A percentile compares a stretch with the other conserved stretches of the same genome.
Conservation (phyloP, 1,140 invertebrate species). For the Andricus grossulariae region DNA sequence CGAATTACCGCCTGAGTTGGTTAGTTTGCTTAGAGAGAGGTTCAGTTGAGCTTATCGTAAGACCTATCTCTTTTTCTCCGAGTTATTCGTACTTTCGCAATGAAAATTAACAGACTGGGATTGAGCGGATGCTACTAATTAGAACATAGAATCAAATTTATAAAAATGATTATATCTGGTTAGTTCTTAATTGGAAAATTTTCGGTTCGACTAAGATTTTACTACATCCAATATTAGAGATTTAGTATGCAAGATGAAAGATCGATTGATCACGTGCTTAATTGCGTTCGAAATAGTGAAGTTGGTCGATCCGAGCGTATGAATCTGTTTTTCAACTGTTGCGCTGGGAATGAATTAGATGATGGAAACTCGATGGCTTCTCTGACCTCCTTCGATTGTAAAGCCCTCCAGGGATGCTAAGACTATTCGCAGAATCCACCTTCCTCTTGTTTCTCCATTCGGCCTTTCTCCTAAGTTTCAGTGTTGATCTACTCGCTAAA, state of each 20-base stretch:
- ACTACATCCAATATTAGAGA: too few species aligned
- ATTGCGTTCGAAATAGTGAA: background rate
- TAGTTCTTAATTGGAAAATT: too few species aligned
- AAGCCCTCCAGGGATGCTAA: slow-evolving; percentile 46
- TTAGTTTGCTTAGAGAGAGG: slow-evolving; percentile 49
- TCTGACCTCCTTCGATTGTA: slow-evolving; percentile 42
- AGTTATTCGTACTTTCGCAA: background rate
- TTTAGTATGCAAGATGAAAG: background rate
- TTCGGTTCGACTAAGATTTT: too few species aligned
- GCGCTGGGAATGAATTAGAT: slow-evolving; percentile 26
- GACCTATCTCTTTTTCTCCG: background rate
- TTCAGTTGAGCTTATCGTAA: slow-evolving; percentile 48
- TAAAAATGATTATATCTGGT: too few species aligned
- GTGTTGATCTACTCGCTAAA: slow-evolving; percentile 11
- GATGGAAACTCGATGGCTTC: slow-evolving; percentile 32
- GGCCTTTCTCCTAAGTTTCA: background rate
- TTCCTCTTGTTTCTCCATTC: slow-evolving; percentile 3
- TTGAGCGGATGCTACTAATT: too few species aligned
- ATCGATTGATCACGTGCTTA: background rate
- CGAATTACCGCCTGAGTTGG: slow-evolving; percentile 61
- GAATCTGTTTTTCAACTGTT: slow-evolving; percentile 18
- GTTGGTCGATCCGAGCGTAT: background rate
- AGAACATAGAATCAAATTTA: too few species aligned
- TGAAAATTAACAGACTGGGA: background rate
- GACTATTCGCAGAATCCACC: slow-evolving; percentile 34